phyloP scores from a whole-genome alignment of 2,797 vertebrate species.

The Cygnus olor region DNA sequence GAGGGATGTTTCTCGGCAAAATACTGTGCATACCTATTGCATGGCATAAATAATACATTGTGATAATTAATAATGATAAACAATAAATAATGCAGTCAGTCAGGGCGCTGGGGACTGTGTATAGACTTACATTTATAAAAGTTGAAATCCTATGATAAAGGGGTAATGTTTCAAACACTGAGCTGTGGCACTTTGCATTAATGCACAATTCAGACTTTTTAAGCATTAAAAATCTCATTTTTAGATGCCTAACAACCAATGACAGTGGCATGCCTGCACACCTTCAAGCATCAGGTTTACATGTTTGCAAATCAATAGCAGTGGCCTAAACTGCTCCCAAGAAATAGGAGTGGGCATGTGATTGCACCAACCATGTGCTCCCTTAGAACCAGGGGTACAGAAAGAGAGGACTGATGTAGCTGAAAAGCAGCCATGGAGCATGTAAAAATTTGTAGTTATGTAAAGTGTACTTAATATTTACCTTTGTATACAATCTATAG shows the following conservation, averaged over 20 bases:
- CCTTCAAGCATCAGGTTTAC: neutral
- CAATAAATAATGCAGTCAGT: conserved; percentile 71
- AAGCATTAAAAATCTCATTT: neutral
- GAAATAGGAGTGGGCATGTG: neutral
- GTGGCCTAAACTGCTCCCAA: neutral
- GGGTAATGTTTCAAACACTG: neutral
- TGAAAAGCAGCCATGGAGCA: neutral
- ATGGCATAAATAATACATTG: conserved; percentile 67
- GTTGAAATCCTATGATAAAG: conserved; percentile 30
- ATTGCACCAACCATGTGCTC: neutral
- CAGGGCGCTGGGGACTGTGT: conserved; percentile 19
- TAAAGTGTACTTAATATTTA: neutral
- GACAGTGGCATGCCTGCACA: neutral
- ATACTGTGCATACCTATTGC: conserved; percentile 54
- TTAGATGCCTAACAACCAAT: neutral
- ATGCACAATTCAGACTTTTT: neutral
- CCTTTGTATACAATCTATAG: neutral
- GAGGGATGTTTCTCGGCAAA: conserved; percentile 63
- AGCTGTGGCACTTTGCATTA: neutral
- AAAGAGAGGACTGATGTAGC: neutral
- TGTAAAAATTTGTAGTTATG: neutral
- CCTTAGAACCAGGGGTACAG: neutral
- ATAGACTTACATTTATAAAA: conserved; percentile 51
- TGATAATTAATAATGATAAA: conserved; percentile 76
- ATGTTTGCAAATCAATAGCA: neutral